Evolutionary conservation across 2,888 invertebrate genomes (phyloP).

Genomic region (Lypha dubia): DNA sequence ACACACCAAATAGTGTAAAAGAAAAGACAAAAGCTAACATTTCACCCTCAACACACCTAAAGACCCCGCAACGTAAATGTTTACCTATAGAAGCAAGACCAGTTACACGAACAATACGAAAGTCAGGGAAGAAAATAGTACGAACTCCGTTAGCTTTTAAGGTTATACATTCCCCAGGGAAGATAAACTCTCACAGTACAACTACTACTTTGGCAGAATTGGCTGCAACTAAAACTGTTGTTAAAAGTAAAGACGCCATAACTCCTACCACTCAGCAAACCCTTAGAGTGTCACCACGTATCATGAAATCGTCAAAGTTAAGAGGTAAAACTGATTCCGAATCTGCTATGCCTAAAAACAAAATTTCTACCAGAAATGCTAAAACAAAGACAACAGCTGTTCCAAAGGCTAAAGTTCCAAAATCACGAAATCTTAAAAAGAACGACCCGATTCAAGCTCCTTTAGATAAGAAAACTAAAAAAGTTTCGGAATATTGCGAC

Average conservation of each 20-base stretch:
- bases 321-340: conserved; percentile 23
- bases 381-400: conserved; percentile 7
- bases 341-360: conserved; percentile 39
- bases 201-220: conserved; percentile 57
- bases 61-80: conserved; percentile 73
- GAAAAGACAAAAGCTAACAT: conserved; percentile 45
- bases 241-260: conserved; percentile 39
- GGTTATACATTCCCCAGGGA: conserved; percentile 61
- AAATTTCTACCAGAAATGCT: conserved; percentile 33
- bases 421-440: conserved; percentile 32
- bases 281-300: conserved; percentile 67
- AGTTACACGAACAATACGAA: conserved; percentile 67
- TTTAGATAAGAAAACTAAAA: conserved; percentile 32
- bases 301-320: conserved; percentile 55
- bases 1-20: conserved; percentile 40
- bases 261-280: conserved; percentile 4
- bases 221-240: conserved; percentile 43
- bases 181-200: conserved; percentile 69
- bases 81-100: conserved; percentile 77
- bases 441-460: background rate
- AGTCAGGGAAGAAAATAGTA: conserved; percentile 70
- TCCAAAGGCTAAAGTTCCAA: conserved; percentile 40
- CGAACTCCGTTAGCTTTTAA: conserved; percentile 72
- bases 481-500: conserved; percentile 31
- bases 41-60: conserved; percentile 38